These are phyloP conservation scores for Mongoloraphidia duomilia DNA, from an alignment of 2,888 invertebrate species.

Conservation along the genomic window DNA sequence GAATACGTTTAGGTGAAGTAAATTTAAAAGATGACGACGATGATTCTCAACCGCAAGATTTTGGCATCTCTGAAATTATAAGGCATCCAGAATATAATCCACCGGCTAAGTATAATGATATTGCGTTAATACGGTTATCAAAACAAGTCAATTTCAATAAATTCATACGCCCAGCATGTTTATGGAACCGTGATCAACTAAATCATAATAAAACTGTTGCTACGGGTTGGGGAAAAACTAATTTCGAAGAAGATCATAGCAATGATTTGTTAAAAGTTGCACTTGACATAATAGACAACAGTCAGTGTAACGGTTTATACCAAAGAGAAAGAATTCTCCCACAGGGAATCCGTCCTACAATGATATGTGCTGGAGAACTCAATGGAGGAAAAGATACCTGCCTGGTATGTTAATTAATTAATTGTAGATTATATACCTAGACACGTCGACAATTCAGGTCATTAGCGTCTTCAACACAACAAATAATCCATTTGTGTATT, in stretches of 20 bases:
- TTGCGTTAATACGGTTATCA: constrained; percentile 43
- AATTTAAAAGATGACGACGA: constrained; percentile 35
- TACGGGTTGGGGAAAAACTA: constrained; percentile 48
- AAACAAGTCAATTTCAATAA: constrained; percentile 30
- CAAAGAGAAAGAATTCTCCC: constrained; percentile 18
- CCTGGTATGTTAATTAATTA: constrained; percentile 22
- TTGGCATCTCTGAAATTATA: constrained; percentile 29
- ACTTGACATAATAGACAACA: constrained; percentile 26
- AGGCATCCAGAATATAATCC: constrained; percentile 41
- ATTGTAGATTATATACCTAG: no score
- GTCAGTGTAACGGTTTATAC: constrained; percentile 23
- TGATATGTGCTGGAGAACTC: constrained; percentile 34
- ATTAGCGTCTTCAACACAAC: no score
- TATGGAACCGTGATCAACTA: constrained; percentile 32
- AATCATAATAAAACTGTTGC: constrained; percentile 36
- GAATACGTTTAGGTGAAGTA: constrained; percentile 42
- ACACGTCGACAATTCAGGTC: no score
- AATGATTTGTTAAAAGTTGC: constrained; percentile 29
- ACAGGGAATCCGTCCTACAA: constrained; percentile 24
- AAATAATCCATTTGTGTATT: no score
- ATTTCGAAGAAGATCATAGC: constrained; percentile 25
- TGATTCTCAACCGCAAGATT: constrained; percentile 33
- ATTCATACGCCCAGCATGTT: constrained; percentile 46
- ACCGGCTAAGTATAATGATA: constrained; percentile 45
- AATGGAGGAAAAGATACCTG: constrained; percentile 26